A percentile compares a stretch with the other conserved stretches of the same genome.
These are phyloP conservation scores for Gallinago paraguaiae DNA, from an alignment of 2,113 vertebrate genomes.

Conservation along the genomic window DNA sequence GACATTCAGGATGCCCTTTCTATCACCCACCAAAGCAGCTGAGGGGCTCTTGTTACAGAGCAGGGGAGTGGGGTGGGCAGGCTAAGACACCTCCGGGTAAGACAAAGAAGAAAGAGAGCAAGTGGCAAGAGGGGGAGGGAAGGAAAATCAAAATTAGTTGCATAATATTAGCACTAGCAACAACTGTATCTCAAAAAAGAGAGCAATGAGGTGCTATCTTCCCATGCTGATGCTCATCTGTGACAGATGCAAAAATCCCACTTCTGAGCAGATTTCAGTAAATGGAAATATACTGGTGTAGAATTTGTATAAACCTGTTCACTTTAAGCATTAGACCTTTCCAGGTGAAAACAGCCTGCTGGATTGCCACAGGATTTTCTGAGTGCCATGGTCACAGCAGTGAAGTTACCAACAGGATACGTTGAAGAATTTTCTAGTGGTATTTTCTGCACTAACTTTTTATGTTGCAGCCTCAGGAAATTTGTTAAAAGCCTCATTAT, in stretches of 20 bases:
- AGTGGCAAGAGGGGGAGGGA: conserved; percentile 26
- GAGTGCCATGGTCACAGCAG: neutral
- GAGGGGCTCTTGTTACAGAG: conserved; percentile 74
- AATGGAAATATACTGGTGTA: neutral
- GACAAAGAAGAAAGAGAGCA: conserved; percentile 23
- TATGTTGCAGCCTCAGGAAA: neutral
- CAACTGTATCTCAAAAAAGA: conserved; percentile 29
- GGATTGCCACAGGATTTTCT: neutral
- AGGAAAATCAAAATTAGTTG: neutral
- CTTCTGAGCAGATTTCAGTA: conserved; percentile 27
- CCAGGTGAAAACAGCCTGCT: neutral
- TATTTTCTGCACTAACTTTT: neutral
- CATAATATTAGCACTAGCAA: conserved; percentile 24
- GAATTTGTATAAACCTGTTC: neutral
- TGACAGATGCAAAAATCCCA: neutral
- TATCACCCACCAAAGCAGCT: conserved; percentile 71
- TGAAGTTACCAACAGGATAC: neutral
- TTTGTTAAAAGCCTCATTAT: neutral
- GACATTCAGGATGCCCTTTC: conserved; percentile 63
- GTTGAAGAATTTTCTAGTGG: neutral
- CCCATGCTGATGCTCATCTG: neutral
- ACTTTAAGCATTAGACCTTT: neutral
- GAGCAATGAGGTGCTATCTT: neutral
- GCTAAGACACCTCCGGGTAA: conserved; percentile 44
- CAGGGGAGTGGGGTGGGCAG: conserved; percentile 56